Conservation (phyloP, 1,140 invertebrate genomes). For the Diabrotica virgifera region DNA sequence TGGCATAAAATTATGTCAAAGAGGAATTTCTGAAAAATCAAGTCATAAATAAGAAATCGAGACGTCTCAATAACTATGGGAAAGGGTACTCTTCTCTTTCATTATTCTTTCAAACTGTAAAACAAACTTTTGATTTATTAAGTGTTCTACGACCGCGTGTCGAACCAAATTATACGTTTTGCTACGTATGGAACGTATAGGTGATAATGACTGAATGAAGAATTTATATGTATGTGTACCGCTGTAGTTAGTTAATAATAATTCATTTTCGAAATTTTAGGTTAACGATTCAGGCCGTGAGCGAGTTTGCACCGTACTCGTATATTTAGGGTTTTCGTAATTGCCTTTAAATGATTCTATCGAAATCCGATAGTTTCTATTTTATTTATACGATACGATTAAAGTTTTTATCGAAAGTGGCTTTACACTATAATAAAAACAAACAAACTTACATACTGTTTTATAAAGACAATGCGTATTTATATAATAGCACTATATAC, state of each 20-base stretch:
- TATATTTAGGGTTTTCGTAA: neutral
- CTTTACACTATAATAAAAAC: no score
- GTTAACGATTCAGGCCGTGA: conserved; percentile 10
- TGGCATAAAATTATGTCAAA: no score
- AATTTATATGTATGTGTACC: conserved; percentile 8
- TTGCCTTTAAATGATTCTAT: neutral
- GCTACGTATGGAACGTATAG: conserved; percentile 11
- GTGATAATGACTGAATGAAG: conserved; percentile 18
- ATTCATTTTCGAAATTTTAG: conserved; percentile 14
- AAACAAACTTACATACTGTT: no score
- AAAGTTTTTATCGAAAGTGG: no score
- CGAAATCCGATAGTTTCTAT: no score
- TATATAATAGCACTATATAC: no score
- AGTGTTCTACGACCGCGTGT: conserved; percentile 10
- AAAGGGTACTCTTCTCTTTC: conserved; percentile 6
- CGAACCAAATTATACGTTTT: conserved; percentile 17
- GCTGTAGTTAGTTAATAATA: conserved; percentile 6
- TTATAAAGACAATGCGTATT: no score
- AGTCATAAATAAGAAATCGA: conserved; percentile 15
- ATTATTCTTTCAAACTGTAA: conserved; percentile 11
- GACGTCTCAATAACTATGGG: conserved; percentile 14
- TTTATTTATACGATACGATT: no score
- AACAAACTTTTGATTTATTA: conserved; percentile 19
- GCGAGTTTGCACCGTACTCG: neutral
- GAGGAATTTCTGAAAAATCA: neutral